These are phyloP conservation scores for Leptinotarsa texana DNA, from an alignment of 1,140 invertebrate species.

Conservation along the genomic window DNA sequence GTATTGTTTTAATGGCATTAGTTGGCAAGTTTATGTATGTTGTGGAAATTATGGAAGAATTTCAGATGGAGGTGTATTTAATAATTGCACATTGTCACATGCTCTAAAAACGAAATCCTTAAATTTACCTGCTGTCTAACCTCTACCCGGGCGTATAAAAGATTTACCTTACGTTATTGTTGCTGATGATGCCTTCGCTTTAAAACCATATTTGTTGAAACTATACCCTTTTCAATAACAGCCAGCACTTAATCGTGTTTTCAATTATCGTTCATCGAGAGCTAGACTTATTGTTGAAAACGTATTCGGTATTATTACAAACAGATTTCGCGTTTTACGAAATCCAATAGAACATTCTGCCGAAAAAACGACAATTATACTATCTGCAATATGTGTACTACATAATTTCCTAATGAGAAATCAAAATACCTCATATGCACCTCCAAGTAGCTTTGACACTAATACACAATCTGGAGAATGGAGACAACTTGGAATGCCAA, in stretches of 20 bases:
- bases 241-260: neutral
- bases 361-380: neutral
- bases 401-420: neutral
- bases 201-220: neutral
- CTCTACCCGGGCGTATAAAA: neutral
- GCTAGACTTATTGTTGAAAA: neutral
- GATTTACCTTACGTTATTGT: neutral
- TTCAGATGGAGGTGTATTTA: slow-evolving; percentile 12
- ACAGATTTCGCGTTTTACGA: neutral
- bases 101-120: neutral
- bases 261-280: neutral
- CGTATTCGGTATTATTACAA: neutral
- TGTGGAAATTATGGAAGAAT: neutral
- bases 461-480: no score
- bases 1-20: neutral
- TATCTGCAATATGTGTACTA: neutral
- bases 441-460: no score
- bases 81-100: neutral
- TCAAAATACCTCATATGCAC: no score
- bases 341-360: neutral
- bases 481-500: no score
- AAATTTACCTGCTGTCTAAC: neutral
- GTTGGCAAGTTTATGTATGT: neutral
- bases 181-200: neutral
- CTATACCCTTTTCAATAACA: neutral